These are phyloP conservation scores for Coelopa frigida DNA, from an alignment of 1,140 invertebrate species.

Conservation along the genomic window DNA sequence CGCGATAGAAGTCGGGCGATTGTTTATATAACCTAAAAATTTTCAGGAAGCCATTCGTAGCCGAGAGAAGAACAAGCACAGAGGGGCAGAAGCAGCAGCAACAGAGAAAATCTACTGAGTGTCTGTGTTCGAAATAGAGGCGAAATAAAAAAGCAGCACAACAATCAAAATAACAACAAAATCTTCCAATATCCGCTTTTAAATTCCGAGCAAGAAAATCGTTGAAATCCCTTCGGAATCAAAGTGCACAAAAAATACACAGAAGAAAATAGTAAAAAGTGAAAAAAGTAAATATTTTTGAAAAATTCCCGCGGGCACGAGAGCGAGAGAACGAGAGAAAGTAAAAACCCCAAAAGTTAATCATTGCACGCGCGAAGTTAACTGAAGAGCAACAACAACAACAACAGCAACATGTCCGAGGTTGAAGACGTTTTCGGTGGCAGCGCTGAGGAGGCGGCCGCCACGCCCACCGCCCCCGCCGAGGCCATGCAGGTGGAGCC, in stretches of 20 bases:
- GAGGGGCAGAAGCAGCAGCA: no score
- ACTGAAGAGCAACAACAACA: slow-evolving; percentile 12
- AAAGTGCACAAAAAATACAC: slow-evolving; percentile 1
- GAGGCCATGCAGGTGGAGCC: slow-evolving; percentile 26
- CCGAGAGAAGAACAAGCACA: no score
- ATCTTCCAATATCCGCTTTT: no score
- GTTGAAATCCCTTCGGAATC: neutral
- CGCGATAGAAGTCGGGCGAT: no score
- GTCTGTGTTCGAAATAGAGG: no score
- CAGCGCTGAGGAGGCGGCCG: slow-evolving; percentile 21
- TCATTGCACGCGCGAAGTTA: no score
- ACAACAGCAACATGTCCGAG: slow-evolving; percentile 35
- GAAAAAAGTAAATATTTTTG: neutral
- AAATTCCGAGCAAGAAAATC: neutral
- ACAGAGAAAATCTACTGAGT: no score
- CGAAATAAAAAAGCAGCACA: no score
- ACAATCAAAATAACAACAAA: no score
- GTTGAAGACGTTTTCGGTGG: slow-evolving; percentile 34
- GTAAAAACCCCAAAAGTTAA: neutral
- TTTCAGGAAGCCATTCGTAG: no score
- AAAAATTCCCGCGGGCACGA: neutral
- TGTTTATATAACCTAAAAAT: no score
- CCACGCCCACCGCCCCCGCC: slow-evolving; percentile 3
- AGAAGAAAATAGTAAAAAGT: neutral
- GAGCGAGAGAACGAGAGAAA: neutral